A percentile compares a stretch with the other conserved stretches of the same genome.
Conservation (phyloP, 2,888 invertebrate genomes). For the Eristalis intricaria region DNA sequence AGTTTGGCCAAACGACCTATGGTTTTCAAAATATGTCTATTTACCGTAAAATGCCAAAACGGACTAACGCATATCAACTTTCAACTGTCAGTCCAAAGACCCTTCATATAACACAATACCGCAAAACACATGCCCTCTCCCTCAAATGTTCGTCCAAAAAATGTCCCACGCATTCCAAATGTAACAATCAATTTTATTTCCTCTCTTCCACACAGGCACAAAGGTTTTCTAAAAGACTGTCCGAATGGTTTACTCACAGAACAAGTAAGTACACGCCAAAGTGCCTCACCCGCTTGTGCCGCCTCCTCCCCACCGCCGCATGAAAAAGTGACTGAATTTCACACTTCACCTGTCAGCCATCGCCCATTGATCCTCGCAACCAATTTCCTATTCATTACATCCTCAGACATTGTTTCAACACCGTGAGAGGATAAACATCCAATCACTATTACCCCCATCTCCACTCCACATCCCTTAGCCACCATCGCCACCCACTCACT, state of each 20-base stretch:
- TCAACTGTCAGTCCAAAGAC: too few species aligned
- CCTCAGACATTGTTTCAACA: constrained; percentile 43
- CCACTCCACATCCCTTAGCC: not conserved
- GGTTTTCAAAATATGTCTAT: too few species aligned
- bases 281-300: not conserved
- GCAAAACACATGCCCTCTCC: too few species aligned
- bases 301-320: not conserved
- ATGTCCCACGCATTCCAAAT: constrained; percentile 2
- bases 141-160: too few species aligned
- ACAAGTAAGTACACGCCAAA: constrained; percentile 85
- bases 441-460: not conserved
- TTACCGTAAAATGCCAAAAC: too few species aligned
- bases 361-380: not conserved
- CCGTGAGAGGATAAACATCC: constrained; percentile 34
- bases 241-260: constrained; percentile 97
- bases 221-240: constrained; percentile 98
- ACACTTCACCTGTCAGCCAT: constrained; percentile 44
- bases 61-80: too few species aligned
- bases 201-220: constrained; percentile 88
- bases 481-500: not conserved
- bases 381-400: constrained; percentile 43
- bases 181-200: constrained; percentile 62
- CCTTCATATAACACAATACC: too few species aligned
- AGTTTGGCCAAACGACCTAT: too few species aligned
- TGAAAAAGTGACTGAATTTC: constrained; percentile 48